Percentiles rank a stretch among this genome's conserved stretches.
Evolutionary conservation across 1,140 invertebrate species (phyloP).

Genomic region (Drosophila neocordata): DNA sequence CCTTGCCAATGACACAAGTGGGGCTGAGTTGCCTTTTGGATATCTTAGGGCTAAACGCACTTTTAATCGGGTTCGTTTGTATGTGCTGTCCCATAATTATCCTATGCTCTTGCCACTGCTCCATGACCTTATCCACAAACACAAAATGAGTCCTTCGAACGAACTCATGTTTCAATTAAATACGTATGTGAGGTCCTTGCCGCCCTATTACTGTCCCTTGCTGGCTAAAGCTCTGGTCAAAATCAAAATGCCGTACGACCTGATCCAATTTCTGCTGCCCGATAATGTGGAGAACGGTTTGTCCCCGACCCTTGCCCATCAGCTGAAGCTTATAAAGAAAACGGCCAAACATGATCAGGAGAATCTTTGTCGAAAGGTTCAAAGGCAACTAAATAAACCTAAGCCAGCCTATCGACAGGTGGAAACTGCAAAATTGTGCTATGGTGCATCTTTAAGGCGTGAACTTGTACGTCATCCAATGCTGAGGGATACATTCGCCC

Average conservation of each 20-base stretch:
- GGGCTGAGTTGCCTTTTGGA: constrained; percentile 91
- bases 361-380: constrained; percentile 88
- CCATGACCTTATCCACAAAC: constrained; percentile 95
- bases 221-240: constrained; percentile 94
- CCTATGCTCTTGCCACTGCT: constrained; percentile 95
- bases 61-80: constrained; percentile 96
- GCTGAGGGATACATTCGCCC: constrained; percentile 91
- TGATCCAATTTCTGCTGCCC: constrained; percentile 92
- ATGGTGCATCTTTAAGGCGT: constrained; percentile 83
- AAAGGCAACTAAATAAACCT: constrained; percentile 83
- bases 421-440: constrained; percentile 83
- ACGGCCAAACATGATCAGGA: constrained; percentile 98
- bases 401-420: constrained; percentile 86
- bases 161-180: constrained; percentile 96
- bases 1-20: constrained; percentile 79
- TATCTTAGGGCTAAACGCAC: constrained; percentile 99
- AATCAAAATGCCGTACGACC: constrained; percentile 93
- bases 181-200: constrained; percentile 96
- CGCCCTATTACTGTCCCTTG: constrained; percentile 96
- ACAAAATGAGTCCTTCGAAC: constrained; percentile 93
- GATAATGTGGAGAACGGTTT: constrained; percentile 96
- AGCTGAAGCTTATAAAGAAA: constrained; percentile 97
- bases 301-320: constrained; percentile 96
- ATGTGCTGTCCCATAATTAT: constrained; percentile 99
- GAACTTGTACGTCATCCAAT: constrained; percentile 91